phyloP scores from a whole-genome alignment of 2,113 vertebrate species.

The Seriola quinqueradiata region DNA sequence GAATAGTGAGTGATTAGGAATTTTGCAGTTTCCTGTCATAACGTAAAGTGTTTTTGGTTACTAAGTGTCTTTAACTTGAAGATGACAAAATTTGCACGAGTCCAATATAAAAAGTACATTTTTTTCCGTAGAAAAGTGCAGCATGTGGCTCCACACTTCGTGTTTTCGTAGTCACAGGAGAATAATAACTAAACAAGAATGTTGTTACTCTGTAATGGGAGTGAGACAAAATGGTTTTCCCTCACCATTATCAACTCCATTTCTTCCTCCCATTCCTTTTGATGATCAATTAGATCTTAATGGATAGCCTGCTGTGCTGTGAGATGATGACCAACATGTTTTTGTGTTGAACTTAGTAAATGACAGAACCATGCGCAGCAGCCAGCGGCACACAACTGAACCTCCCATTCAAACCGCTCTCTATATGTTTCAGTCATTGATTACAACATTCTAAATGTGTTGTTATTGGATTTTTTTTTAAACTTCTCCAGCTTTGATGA shows the following conservation, averaged over 20 bases:
- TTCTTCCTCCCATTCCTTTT: constrained; percentile 82
- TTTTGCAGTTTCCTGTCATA: constrained; percentile 20
- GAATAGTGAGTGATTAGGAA: constrained; percentile 5
- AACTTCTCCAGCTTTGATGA: constrained; percentile 48
- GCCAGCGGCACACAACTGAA: constrained; percentile 58
- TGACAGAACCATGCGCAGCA: constrained; percentile 63
- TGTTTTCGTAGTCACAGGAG: constrained; percentile 84
- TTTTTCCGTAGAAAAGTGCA: constrained; percentile 57
- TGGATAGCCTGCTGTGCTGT: constrained; percentile 82
- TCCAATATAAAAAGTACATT: constrained; percentile 44
- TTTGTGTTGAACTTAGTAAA: constrained; percentile 79
- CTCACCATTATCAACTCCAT: constrained; percentile 84
- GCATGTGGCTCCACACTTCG: constrained; percentile 66
- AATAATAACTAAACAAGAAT: constrained; percentile 87
- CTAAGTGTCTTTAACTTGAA: not conserved
- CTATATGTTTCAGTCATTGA: constrained; percentile 66
- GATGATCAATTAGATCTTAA: constrained; percentile 87
- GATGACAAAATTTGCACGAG: constrained; percentile 10
- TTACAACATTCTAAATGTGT: constrained; percentile 55
- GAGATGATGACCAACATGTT: constrained; percentile 79
- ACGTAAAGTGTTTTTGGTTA: not conserved
- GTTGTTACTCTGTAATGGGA: constrained; percentile 85
- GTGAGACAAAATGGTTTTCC: constrained; percentile 82
- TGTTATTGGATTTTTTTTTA: constrained; percentile 46
- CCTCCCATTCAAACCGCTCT: constrained; percentile 40